These are phyloP conservation scores for Drosophila stalkeri DNA, from an alignment of 2,888 invertebrate species.

Conservation along the genomic window DNA sequence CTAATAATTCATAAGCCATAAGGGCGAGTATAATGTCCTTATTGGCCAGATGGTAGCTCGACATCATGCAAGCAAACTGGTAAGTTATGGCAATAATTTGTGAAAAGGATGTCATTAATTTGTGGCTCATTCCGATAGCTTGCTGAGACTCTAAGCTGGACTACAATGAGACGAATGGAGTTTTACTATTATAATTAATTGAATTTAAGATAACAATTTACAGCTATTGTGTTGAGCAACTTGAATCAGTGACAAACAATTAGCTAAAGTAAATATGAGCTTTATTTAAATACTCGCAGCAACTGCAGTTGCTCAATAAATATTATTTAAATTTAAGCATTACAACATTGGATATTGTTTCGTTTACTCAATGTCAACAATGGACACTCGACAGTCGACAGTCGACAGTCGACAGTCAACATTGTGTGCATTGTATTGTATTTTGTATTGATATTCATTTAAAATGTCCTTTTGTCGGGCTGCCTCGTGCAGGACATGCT, in stretches of 20 bases:
- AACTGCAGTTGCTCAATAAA: constrained; percentile 12
- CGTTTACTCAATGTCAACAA: constrained; percentile 11
- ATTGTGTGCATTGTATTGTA: constrained; percentile 17
- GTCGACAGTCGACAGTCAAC: constrained; percentile 1
- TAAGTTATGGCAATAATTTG: constrained; percentile 2
- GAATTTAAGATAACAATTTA: neutral
- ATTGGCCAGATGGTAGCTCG: neutral
- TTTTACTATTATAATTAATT: neutral
- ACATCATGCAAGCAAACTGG: neutral
- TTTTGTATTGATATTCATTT: constrained; percentile 65
- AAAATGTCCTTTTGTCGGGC: constrained; percentile 50
- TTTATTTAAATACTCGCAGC: neutral
- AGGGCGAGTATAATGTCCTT: neutral
- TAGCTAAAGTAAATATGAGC: constrained; percentile 1
- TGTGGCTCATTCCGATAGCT: neutral
- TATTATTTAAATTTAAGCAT: constrained; percentile 18
- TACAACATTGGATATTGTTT: constrained; percentile 10
- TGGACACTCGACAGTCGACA: constrained; percentile 3
- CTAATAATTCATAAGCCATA: neutral
- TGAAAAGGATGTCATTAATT: neutral
- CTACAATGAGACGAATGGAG: neutral
- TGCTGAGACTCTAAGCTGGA: neutral
- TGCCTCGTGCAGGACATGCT: constrained; percentile 23
- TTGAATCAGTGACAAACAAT: constrained; percentile 1
- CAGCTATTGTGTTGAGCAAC: neutral